These are phyloP conservation scores for Cettia cetti DNA, from an alignment of 2,113 vertebrate species.

Conservation along the genomic window DNA sequence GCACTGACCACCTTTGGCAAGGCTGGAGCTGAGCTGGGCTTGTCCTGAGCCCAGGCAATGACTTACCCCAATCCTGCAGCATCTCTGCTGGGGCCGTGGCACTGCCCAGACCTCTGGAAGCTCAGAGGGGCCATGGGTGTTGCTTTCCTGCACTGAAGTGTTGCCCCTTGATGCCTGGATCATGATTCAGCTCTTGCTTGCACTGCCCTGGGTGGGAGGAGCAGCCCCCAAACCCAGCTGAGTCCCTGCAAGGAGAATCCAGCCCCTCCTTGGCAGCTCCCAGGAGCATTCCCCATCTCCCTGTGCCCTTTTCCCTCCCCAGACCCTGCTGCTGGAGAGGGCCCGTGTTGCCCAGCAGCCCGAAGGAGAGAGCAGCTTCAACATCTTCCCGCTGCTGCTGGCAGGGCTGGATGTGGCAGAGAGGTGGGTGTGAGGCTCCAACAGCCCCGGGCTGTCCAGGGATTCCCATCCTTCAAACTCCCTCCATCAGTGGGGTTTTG, in stretches of 20 bases:
- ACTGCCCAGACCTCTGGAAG: neutral
- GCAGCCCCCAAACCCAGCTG: neutral
- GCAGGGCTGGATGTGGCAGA: conserved; percentile 83
- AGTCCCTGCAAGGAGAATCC: neutral
- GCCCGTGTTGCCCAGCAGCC: conserved; percentile 76
- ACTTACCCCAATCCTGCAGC: neutral
- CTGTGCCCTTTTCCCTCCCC: neutral
- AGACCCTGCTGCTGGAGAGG: conserved; percentile 94
- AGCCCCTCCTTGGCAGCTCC: neutral
- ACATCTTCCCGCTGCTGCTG: conserved; percentile 90
- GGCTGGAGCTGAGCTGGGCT: neutral
- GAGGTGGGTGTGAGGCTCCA: conserved; percentile 68
- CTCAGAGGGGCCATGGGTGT: accelerated
- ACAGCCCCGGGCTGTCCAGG: accelerated
- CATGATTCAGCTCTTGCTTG: neutral
- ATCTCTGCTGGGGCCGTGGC: accelerated
- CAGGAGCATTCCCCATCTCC: neutral
- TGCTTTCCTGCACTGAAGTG: accelerated
- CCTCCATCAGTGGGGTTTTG: accelerated
- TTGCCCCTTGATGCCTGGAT: neutral
- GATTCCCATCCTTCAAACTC: neutral
- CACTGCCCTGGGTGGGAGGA: neutral
- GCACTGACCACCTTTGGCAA: neutral
- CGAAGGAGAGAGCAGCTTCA: conserved; percentile 83
- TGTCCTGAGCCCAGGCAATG: neutral